These are phyloP conservation scores for Tetragonula clypearis DNA, from an alignment of 1,140 invertebrate species.

Conservation along the genomic window DNA sequence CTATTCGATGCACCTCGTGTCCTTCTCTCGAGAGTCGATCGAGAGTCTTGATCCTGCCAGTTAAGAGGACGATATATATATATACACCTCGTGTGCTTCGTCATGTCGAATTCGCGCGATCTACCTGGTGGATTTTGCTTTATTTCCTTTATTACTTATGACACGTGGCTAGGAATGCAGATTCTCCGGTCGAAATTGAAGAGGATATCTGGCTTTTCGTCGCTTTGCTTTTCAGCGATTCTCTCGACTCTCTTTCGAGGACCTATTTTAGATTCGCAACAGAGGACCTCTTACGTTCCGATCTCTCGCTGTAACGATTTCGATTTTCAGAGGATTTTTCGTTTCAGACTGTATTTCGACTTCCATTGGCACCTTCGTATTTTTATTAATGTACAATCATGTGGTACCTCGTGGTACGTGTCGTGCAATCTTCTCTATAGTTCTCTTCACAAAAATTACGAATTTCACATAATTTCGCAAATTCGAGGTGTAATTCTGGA, in stretches of 20 bases:
- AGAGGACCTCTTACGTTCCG: no score
- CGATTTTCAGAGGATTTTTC: no score
- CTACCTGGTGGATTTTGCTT: neutral
- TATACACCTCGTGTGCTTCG: neutral
- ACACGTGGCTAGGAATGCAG: neutral
- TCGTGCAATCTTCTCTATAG: no score
- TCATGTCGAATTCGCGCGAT: neutral
- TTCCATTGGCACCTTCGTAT: no score
- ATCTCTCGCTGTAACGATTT: no score
- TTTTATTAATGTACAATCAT: no score
- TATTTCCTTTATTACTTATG: neutral
- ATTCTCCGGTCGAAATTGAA: neutral
- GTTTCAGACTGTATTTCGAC: no score
- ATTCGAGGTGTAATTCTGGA: neutral
- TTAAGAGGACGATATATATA: neutral
- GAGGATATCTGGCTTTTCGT: neutral
- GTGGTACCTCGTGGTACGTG: no score
- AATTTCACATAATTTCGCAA: neutral
- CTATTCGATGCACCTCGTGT: slow-evolving; percentile 1
- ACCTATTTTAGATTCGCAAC: no score
- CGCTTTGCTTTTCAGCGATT: neutral
- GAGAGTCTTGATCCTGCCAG: neutral
- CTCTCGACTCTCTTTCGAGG: no score
- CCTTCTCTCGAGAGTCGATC: neutral
- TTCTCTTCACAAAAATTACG: neutral